phyloP scores from a whole-genome alignment of 2,888 invertebrate genomes.

The Stenurella melanura region DNA sequence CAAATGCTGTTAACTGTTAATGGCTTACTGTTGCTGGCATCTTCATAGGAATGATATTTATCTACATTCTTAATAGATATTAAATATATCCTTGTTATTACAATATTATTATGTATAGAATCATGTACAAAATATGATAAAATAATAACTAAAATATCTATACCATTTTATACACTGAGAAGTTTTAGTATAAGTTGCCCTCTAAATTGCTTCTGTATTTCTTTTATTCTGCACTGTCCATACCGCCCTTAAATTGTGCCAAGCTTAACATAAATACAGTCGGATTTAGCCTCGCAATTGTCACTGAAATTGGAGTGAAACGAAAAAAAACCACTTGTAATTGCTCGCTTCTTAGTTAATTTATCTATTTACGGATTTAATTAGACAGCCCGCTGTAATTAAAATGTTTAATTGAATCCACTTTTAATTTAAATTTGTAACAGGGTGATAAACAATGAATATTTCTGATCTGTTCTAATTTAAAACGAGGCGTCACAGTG shows the following conservation, averaged over 20 bases:
- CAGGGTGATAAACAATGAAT: neutral
- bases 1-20: too few species aligned
- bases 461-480: neutral
- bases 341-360: constrained; percentile 27
- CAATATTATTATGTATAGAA: too few species aligned
- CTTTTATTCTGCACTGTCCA: constrained; percentile 64
- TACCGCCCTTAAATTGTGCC: constrained; percentile 60
- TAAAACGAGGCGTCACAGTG: neutral
- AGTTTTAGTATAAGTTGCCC: too few species aligned
- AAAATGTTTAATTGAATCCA: constrained; percentile 38
- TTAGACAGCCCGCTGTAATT: constrained; percentile 32
- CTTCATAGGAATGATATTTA: too few species aligned
- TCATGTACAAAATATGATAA: too few species aligned
- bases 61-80: too few species aligned
- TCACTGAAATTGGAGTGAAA: constrained; percentile 18
- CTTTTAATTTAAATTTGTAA: constrained; percentile 35
- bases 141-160: too few species aligned
- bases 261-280: constrained; percentile 57
- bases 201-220: constrained; percentile 54
- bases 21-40: too few species aligned
- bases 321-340: constrained; percentile 24
- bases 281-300: constrained; percentile 52
- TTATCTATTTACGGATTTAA: constrained; percentile 38
- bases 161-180: too few species aligned
- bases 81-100: too few species aligned